These are phyloP conservation scores for Enteromius thamalakanensis DNA, from an alignment of 2,797 vertebrate species.

Conservation along the genomic window DNA sequence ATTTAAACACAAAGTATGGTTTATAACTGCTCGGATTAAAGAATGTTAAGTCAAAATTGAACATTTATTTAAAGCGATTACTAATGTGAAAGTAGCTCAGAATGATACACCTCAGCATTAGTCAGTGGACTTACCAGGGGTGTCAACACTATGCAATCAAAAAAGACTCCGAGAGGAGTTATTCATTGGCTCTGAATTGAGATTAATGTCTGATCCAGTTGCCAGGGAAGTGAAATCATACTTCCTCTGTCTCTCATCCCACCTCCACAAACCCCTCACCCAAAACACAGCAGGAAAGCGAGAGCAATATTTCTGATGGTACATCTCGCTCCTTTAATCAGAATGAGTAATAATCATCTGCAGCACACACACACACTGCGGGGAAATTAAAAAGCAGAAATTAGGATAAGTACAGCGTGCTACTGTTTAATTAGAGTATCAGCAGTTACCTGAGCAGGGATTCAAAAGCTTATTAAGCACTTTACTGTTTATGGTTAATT, in stretches of 20 bases:
- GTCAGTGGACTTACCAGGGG: not conserved
- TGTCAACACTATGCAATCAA: constrained; percentile 34
- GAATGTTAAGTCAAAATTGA: not conserved
- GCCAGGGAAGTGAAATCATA: constrained; percentile 44
- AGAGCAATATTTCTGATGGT: constrained; percentile 12
- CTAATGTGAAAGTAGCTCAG: not conserved
- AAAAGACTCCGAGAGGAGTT: constrained; percentile 39
- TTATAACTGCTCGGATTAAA: constrained; percentile 10
- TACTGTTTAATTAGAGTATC: constrained; percentile 28
- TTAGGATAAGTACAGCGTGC: constrained; percentile 11
- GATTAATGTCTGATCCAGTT: constrained; percentile 53
- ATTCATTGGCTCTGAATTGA: constrained; percentile 26
- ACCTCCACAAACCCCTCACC: constrained; percentile 17
- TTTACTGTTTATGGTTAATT: not conserved
- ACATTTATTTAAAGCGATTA: not conserved
- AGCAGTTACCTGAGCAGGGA: constrained; percentile 8
- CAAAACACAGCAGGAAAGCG: constrained; percentile 12
- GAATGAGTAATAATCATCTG: constrained; percentile 10
- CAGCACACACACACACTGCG: constrained; percentile 13
- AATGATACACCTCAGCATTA: not conserved
- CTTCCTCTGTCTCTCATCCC: constrained; percentile 12
- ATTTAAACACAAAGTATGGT: not conserved
- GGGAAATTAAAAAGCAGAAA: constrained; percentile 23
- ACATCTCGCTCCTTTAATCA: constrained; percentile 30
- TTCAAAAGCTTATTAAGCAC: not conserved